Evolutionary conservation across 2,888 invertebrate species (phyloP), one percentile per base, ranked within the genome.

Genomic region (Cataglyphis livida): DNA sequence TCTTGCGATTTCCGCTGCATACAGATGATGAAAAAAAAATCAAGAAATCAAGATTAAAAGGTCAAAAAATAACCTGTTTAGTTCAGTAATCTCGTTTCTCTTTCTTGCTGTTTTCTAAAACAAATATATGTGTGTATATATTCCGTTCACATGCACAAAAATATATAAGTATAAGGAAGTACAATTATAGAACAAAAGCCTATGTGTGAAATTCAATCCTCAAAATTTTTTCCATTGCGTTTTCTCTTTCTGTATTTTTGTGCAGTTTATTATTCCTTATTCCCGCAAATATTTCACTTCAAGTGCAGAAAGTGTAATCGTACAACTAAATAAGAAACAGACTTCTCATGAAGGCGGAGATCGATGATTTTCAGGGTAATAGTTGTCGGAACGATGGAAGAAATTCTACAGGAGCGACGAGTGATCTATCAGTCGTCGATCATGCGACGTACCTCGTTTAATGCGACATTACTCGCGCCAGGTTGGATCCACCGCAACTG

Each of bases 381-480:
- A 15, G 15, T 3, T 4, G 9, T 32, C n/a, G 28, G 12, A 18
- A 12, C 71, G 9, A 25, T 0, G 18, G 25, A 7, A 44, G 25
- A 28, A 62, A 44, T 18, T 28, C 6, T 12, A 9, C 44, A n/a
- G 25, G 15, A 44, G 28, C 18, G 32, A 68, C n/a, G 28, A 28
- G 2, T 6, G 32, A 51, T n/a, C 21, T 18, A 1, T 32, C 21
- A 2, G 54, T 7, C 28, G 9, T 3, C 54, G n/a, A 54, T 38
- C 51, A 4, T 12, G 18, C 44, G 70, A 35, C n/a, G 18, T 64
- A 64, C 64, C 75, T 64, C 10, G 54, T n/a, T 35, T 15, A 51
- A 25, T 9, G 6, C 25, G 10, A 51, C 18, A 35, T 51, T 28
- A 62, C 25, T 79, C 81, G 62, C 70, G 54, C 32, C n/a, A 44